Evolutionary conservation across 53 echinoderm and acorn worm species (phyloP), one percentile per base, ranked within the genome.

Genomic region (Paracentrotus lividus): DNA sequence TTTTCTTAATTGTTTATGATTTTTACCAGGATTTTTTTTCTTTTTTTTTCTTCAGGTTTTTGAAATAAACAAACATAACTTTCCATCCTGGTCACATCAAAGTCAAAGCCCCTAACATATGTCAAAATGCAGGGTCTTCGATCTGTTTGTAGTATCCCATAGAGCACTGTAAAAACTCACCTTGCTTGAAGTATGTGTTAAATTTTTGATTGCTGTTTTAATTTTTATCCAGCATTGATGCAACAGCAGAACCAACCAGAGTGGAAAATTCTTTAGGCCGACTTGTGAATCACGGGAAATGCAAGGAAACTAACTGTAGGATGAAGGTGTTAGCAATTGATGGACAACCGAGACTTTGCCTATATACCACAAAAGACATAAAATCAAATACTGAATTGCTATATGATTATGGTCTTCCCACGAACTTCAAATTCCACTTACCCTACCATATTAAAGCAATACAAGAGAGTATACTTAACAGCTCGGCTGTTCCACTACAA

Each of bases 321-420:
- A 69, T 94, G 90, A 94, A 90, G 44, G 72, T 94, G 0, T 54
- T 72, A 26, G 90, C 7, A 90, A 88, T 94, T 43, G 59, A 72
- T 2, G 77, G 77, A 51, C 24, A 77, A 90, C 94, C 90, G 38
- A 94, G 55, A 88, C 94, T 94, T 4, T 94, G 94, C 76, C 94
- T 94, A 23, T 94, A 72, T 94, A 90, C 94, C 1, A 69, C 88
- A 4, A 42, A 93, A 61, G 24, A 21, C 27, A 59, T 93, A 24
- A 23, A 86, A 67, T 20, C 26, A 13, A 52, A 47, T 23, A 93
- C 88, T 0, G 93, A 93, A 64, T 32, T 93, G 34, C 58, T 84
- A 5, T 93, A 69, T 76, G 94, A 94, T 29, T 94, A 94, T 90
- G 90, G 90, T 66, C 40, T 94, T 49, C 64, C 94, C 14, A 33